Conservation (phyloP, 2,797 vertebrate species). For the Microcaecilia unicolor region DNA sequence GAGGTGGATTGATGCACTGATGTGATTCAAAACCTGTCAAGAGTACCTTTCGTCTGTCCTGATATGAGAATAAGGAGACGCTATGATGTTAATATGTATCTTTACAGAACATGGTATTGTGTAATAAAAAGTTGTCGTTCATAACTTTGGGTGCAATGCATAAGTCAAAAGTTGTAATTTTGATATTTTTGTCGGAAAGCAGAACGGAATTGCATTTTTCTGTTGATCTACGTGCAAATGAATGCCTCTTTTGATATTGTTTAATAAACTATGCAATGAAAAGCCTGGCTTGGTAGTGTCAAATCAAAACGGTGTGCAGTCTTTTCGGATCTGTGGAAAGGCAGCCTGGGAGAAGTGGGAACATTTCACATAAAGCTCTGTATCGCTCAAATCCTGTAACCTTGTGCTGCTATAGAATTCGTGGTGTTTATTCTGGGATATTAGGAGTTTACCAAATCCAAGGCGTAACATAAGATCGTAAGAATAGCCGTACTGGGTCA, state of each 20-base stretch:
- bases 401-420: too few species aligned
- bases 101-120: slow-evolving; percentile 64
- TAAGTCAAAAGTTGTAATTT: slow-evolving; percentile 78
- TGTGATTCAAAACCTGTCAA: slow-evolving; percentile 71
- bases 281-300: slow-evolving; percentile 37
- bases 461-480: too few species aligned
- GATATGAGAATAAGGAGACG: slow-evolving; percentile 69
- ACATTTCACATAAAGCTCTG: too few species aligned
- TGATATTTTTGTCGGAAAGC: slow-evolving; percentile 83
- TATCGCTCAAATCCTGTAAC: too few species aligned
- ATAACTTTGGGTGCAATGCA: slow-evolving; percentile 83
- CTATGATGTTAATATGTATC: slow-evolving; percentile 63
- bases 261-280: slow-evolving; percentile 43
- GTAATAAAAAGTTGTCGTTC: slow-evolving; percentile 79
- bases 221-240: slow-evolving; percentile 67
- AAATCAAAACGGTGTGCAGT: slow-evolving; percentile 20
- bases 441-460: too few species aligned
- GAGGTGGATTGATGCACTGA: slow-evolving; percentile 82
- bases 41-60: slow-evolving; percentile 64
- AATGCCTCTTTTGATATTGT: slow-evolving; percentile 72
- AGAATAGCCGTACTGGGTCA: too few species aligned
- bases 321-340: slow-evolving; percentile 50
- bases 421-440: too few species aligned
- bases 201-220: slow-evolving; percentile 65
- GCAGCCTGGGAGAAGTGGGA: too few species aligned